These are phyloP conservation scores for Delphinapterus leucas DNA, from an alignment of 2,113 vertebrate species.

Conservation along the genomic window DNA sequence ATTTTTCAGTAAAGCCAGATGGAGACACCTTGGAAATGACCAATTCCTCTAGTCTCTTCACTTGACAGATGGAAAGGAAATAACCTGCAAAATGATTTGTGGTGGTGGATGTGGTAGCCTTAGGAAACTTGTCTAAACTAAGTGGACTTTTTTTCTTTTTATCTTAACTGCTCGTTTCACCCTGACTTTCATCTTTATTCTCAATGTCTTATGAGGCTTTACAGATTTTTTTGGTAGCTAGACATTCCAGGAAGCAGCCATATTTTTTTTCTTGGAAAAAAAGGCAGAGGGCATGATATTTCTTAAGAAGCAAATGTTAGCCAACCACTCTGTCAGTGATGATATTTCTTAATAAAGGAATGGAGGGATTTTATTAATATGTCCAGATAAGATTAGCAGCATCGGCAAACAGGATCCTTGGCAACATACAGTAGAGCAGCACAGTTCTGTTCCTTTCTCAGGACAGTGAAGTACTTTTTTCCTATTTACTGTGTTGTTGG, in stretches of 20 bases:
- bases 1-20: background rate
- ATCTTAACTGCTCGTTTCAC: background rate
- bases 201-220: background rate
- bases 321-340: rapidly evolving
- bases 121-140: background rate
- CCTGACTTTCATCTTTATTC: background rate
- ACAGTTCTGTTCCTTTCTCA: background rate
- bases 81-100: background rate
- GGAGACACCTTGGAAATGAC: background rate
- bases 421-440: rapidly evolving
- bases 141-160: background rate
- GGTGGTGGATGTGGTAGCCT: background rate
- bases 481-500: constrained; percentile 32
- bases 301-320: background rate
- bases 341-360: background rate
- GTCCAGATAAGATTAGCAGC: constrained; percentile 31
- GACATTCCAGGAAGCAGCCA: background rate
- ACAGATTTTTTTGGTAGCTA: background rate
- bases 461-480: background rate
- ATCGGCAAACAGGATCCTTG: background rate
- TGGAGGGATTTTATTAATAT: background rate
- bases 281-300: background rate
- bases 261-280: rapidly evolving
- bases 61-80: background rate
- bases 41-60: rapidly evolving